Percentiles rank a stretch among this genome's conserved stretches.
Conservation (phyloP, 2,888 invertebrate species). For the Nymphalis c-album region DNA sequence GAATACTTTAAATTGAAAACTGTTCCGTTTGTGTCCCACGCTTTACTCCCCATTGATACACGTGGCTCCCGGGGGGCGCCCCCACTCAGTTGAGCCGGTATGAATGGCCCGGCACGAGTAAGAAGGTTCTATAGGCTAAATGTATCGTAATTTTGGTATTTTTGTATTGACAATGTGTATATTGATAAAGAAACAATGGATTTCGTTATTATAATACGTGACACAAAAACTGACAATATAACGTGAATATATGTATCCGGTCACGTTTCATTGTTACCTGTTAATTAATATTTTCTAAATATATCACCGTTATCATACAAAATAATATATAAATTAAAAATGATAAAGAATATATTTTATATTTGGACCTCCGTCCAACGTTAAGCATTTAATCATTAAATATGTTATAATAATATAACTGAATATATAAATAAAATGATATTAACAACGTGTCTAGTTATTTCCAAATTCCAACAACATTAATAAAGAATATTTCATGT, state of each 20-base stretch:
- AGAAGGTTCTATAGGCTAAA: conserved; percentile 5
- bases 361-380: no score
- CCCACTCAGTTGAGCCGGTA: conserved; percentile 1
- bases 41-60: conserved; percentile 13
- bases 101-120: conserved; percentile 17
- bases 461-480: no score
- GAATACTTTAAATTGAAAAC: no score
- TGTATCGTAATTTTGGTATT: neutral
- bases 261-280: neutral
- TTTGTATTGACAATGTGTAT: neutral
- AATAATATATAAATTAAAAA: no score
- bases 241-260: conserved; percentile 4
- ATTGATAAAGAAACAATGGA: neutral
- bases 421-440: no score
- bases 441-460: no score
- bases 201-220: conserved; percentile 2
- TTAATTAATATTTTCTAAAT: neutral
- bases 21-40: neutral
- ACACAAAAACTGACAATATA: conserved; percentile 1
- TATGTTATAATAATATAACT: no score
- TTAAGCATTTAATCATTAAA: no score
- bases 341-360: no score
- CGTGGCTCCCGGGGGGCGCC: conserved; percentile 20
- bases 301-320: no score
- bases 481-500: no score